phyloP scores from a whole-genome alignment of 2,888 invertebrate genomes.

The Petrophora chlorosata region DNA sequence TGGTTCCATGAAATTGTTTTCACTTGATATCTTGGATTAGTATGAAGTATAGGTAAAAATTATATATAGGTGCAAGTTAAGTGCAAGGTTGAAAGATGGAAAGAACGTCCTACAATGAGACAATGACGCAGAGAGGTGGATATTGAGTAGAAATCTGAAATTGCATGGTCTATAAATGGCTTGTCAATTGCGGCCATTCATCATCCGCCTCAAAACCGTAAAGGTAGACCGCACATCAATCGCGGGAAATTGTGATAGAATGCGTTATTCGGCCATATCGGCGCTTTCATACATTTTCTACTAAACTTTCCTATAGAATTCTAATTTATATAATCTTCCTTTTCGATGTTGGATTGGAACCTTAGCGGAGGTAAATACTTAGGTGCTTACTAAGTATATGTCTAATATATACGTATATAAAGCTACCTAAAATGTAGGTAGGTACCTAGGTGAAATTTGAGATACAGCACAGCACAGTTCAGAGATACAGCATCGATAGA shows the following conservation, averaged over 20 bases:
- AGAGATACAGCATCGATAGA: too few relatives aligned
- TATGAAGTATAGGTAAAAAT: too few relatives aligned
- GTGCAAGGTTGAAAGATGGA: neutral
- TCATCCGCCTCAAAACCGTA: slow-evolving; percentile 57
- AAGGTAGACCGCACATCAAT: slow-evolving; percentile 69
- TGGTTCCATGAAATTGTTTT: slow-evolving; percentile 44
- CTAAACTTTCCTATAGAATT: slow-evolving; percentile 49
- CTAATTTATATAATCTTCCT: neutral
- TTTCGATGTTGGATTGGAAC: too few relatives aligned
- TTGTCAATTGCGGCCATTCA: slow-evolving; percentile 53
- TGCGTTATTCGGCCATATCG: slow-evolving; percentile 52
- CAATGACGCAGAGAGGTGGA: neutral
- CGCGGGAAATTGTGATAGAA: slow-evolving; percentile 61
- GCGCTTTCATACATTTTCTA: slow-evolving; percentile 65
- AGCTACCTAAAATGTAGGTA: too few relatives aligned
- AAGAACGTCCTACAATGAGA: neutral
- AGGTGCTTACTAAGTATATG: too few relatives aligned
- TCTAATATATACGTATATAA: too few relatives aligned
- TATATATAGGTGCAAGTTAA: too few relatives aligned
- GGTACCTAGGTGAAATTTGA: too few relatives aligned
- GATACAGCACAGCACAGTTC: too few relatives aligned
- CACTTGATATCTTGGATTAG: slow-evolving; percentile 34
- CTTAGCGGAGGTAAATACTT: too few relatives aligned
- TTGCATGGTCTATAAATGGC: slow-evolving; percentile 23
- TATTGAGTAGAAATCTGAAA: slow-evolving; percentile 30